These are phyloP conservation scores for Synanthedon vespiformis DNA, from an alignment of 2,888 invertebrate genomes.

Conservation along the genomic window DNA sequence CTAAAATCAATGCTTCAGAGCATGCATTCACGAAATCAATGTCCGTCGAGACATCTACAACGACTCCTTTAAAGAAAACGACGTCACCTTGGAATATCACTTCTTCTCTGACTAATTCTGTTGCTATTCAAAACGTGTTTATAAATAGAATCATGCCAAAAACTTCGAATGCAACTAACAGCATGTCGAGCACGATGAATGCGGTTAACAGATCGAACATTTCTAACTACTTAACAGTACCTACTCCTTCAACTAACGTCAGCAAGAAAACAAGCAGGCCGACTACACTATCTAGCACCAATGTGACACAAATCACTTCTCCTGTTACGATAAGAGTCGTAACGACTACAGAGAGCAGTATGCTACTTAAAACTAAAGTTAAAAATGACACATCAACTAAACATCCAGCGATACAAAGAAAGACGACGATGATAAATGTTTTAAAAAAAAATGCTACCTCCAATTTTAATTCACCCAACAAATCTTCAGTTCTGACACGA, in stretches of 20 bases:
- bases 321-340: not conserved
- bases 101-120: conserved; percentile 1
- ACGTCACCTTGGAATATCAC: not conserved
- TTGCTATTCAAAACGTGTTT: not conserved
- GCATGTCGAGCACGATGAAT: conserved; percentile 42
- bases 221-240: conserved; percentile 35
- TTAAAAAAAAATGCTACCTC: too few relatives aligned
- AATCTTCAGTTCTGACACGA: too few relatives aligned
- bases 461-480: too few relatives aligned
- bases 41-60: conserved; percentile 23
- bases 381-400: too few relatives aligned
- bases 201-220: conserved; percentile 27
- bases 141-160: conserved; percentile 3
- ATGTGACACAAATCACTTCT: not conserved
- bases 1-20: conserved; percentile 24
- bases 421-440: too few relatives aligned
- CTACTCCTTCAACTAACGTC: conserved; percentile 25
- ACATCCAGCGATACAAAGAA: too few relatives aligned
- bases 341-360: not conserved
- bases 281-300: not conserved
- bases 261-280: not conserved
- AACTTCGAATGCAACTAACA: conserved; percentile 36
- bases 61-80: conserved; percentile 9
- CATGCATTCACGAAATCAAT: conserved; percentile 36
- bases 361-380: too few relatives aligned